Base-by-base conservation (phyloP, 1,140 invertebrate species). In the Ceratoteleas bidentatus region DNA sequence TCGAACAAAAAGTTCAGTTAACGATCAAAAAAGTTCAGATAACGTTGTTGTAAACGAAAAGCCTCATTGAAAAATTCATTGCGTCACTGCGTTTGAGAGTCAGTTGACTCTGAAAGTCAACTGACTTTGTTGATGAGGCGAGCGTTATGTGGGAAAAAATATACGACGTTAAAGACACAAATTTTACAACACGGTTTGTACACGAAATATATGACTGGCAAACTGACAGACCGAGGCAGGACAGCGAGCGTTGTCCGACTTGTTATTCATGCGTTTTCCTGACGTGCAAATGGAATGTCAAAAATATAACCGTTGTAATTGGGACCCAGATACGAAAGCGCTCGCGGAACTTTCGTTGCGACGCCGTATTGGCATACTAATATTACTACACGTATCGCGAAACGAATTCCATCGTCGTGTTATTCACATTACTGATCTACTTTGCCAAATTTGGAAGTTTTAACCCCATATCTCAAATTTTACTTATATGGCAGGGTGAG, bases 201-300 rank as follows among this genome's bases (percentile, higher is more conserved):
- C 34, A 43, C 64, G 57, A 61, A 76, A 76, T 76, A 68, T 69
- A 68, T 56, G 57, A 53, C 62, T 61, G 56, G 66, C 72, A 66
- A 75, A 76, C 73, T 61, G 73, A 76, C 73, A 76, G 64, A 76
- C 62, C 38, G 40, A n/a, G n/a, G n/a, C n/a, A n/a, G n/a, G n/a
- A n/a, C n/a, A n/a, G n/a, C n/a, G n/a, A 61, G 56, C 57, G 38
- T 54, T 49, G 32, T 54, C 57, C 56, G 45, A 68, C 73, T 76
- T 76, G 73, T 76, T 74, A 74, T 65, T 65, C 61, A 74, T 74
- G 43, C 61, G 34, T 74, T 74, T 66, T 66, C 16, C 72, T 52
- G 61, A 74, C 72, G 61, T 58, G 61, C 72, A 66, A 74, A 74
- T 74, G 70, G 70, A 74, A 74, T 74, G 70, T 74, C 70, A 74